These are phyloP conservation scores for Ellobium chinense DNA, from an alignment of 2,888 invertebrate species.

Conservation along the genomic window DNA sequence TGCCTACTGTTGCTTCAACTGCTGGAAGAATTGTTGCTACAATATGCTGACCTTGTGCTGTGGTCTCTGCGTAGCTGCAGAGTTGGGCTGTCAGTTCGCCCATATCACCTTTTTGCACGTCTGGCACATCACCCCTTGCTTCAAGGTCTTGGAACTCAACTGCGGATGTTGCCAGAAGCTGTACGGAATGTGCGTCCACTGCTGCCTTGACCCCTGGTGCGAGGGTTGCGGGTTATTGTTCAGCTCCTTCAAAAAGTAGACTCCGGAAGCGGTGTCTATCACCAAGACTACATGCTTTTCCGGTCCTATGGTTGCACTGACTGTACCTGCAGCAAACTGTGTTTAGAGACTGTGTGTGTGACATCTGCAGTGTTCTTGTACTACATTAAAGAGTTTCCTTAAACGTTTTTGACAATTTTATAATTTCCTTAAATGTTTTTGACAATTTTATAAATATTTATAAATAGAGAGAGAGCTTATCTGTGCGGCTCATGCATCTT, in stretches of 20 bases:
- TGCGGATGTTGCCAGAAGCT: constrained; percentile 61
- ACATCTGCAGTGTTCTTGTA: too few species aligned
- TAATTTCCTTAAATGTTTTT: too few species aligned
- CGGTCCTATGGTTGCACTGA: too few species aligned
- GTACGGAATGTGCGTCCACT: constrained; percentile 81
- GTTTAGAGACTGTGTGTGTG: too few species aligned
- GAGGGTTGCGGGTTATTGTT: constrained; percentile 60
- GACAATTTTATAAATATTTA: too few species aligned
- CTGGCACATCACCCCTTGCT: constrained; percentile 86
- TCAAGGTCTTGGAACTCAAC: constrained; percentile 84
- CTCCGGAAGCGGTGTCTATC: too few species aligned
- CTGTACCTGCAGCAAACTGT: too few species aligned
- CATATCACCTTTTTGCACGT: constrained; percentile 84
- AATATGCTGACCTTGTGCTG: constrained; percentile 84
- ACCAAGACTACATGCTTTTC: too few species aligned
- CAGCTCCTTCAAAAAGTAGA: constrained; percentile 55
- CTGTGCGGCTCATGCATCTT: too few species aligned
- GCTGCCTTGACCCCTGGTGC: constrained; percentile 63
- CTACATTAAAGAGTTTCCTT: too few species aligned
- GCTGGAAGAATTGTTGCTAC: constrained; percentile 86
- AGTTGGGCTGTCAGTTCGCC: constrained; percentile 79
- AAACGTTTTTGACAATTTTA: too few species aligned
- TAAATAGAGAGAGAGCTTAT: too few species aligned
- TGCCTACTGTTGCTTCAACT: constrained; percentile 83
- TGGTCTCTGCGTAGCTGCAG: constrained; percentile 85